phyloP scores from a whole-genome alignment of 2,888 invertebrate genomes.

The Tricholauxania praeusta region DNA sequence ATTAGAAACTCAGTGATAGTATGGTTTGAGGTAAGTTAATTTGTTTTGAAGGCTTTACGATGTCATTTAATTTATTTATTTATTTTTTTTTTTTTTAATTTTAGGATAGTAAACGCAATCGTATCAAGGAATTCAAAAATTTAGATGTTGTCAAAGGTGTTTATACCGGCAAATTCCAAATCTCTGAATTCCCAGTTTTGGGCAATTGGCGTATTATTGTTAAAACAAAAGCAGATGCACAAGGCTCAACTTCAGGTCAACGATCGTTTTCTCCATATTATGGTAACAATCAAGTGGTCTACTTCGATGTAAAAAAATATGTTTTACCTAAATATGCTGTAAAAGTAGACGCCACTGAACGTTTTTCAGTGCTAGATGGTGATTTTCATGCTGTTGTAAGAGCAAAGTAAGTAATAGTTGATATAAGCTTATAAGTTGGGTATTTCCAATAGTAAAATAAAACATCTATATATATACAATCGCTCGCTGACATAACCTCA shows the following conservation, averaged over 20 bases:
- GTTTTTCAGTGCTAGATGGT: constrained; percentile 85
- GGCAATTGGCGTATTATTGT: constrained; percentile 82
- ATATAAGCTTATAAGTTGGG: too few relatives aligned
- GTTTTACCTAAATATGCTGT: constrained; percentile 94
- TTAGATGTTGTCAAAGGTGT: constrained; percentile 69
- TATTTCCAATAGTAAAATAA: too few relatives aligned
- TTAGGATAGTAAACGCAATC: constrained; percentile 83
- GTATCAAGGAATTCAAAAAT: constrained; percentile 84
- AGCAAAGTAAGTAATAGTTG: constrained; percentile 56
- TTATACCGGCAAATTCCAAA: constrained; percentile 79
- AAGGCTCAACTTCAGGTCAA: too few relatives aligned
- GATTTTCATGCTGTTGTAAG: constrained; percentile 80
- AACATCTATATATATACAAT: too few relatives aligned
- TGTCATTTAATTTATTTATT: background rate
- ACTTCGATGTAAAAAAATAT: constrained; percentile 84
- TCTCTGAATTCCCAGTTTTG: constrained; percentile 84
- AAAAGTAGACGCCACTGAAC: constrained; percentile 82
- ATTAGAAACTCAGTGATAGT: constrained; percentile 74
- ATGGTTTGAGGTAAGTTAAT: constrained; percentile 74
- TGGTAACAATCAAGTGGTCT: constrained; percentile 53
- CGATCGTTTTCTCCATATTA: too few relatives aligned
- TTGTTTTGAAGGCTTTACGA: background rate
- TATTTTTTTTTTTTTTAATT: background rate
- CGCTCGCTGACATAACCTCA: too few relatives aligned
- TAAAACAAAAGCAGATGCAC: constrained; percentile 42